Base-by-base conservation (phyloP, 2,888 invertebrate species). In the Drosophila vallismaia region DNA sequence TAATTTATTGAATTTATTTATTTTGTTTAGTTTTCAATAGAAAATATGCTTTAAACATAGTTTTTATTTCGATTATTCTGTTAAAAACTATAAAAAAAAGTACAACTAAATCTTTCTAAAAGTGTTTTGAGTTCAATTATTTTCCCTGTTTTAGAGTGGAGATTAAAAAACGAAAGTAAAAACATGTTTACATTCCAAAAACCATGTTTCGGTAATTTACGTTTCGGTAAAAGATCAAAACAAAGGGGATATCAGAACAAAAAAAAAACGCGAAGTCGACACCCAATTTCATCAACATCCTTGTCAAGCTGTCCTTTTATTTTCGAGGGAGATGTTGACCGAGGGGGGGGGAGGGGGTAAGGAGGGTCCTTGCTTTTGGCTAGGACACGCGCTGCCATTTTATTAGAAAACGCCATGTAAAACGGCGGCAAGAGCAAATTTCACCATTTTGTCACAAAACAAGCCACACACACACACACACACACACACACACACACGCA, bases 321-420 rank as follows among this genome's bases (percentile, higher is more conserved):
- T 42, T 19, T 42, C 8, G 6, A 36, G n/a, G n/a, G 36, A 5
- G 36, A 6, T n/a, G n/a, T 7, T 14, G 3, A 9, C 9, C 3
- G 14, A 19, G 50, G 2, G n/a, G 57, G 31, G 31, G 40, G 5
- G 29, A 29, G 40, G 40, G 40, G 40, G 24, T 2, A 8, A n/a
- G 36, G 36, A 42, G 44, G 69, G 38, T 56, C 33, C 44, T 52
- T 56, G 29, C 54, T 26, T 36, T 53, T 46, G 63, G 68, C 38
- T 29, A 68, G 72, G 67, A 63, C 84, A 81, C 71, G 66, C 72
- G 83, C 88, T 87, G 86, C 86, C 86, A 86, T 86, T 86, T 86
- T 86, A 83, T 88, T 80, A 80, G 88, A 74, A 73, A 78, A 80
- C 73, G 85, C 88, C 87, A 88, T 88, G 88, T 84, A 81, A 88